phyloP scores from a whole-genome alignment of 2,888 invertebrate species.

The Adelognathus sp. region DNA sequence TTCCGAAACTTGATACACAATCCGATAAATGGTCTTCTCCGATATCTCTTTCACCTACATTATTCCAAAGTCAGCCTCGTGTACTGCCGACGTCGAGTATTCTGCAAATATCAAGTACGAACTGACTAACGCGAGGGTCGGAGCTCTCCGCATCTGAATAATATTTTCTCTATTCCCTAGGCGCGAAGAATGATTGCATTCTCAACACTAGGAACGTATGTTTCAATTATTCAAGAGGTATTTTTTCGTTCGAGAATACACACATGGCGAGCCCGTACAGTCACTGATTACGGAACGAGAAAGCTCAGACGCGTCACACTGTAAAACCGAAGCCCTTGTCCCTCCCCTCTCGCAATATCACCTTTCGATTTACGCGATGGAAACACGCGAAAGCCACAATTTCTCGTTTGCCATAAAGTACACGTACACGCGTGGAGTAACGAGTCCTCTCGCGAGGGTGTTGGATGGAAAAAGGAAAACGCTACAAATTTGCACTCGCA shows the following conservation, averaged over 20 bases:
- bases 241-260: conserved; percentile 35
- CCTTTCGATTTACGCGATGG: conserved; percentile 34
- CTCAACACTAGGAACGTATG: conserved; percentile 18
- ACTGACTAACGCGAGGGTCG: conserved; percentile 8
- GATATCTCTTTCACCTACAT: too few species aligned
- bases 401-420: conserved; percentile 32
- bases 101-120: too few species aligned
- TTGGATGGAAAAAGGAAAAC: conserved; percentile 26
- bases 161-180: conserved; percentile 7
- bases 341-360: conserved; percentile 21
- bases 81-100: too few species aligned
- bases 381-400: conserved; percentile 46
- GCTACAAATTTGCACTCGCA: conserved; percentile 29
- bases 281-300: conserved; percentile 47
- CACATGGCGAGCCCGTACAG: conserved; percentile 1
- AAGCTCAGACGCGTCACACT: conserved; percentile 24
- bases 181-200: conserved; percentile 7
- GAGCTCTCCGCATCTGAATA: neutral
- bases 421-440: neutral
- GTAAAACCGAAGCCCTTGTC: conserved; percentile 40
- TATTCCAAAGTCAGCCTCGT: too few species aligned
- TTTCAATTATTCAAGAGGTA: conserved; percentile 37
- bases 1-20: too few species aligned
- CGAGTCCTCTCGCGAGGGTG: neutral
- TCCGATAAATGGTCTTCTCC: too few species aligned